Base-by-base conservation (phyloP, 2,797 vertebrate genomes). In the Hapalemur alaotrensis region DNA sequence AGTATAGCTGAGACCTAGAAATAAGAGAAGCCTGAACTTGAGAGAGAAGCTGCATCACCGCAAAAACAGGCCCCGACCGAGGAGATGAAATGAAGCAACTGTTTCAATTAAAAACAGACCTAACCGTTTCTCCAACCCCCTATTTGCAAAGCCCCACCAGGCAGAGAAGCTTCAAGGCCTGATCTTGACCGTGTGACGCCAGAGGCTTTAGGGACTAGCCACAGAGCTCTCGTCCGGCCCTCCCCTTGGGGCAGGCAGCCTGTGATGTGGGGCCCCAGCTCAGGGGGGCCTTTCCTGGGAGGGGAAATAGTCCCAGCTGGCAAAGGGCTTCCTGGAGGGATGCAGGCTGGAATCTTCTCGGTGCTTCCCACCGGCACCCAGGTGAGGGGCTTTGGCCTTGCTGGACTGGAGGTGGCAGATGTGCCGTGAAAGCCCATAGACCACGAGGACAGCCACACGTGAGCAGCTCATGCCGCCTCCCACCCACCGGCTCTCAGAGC, bases 61-160 rank as follows among this genome's bases (percentile, higher is more conserved):
- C 81, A 89, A 83, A 95, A 59, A 41, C 13, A 63, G 63, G 50
- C 63, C 76, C 41, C 25, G 35, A 96, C 69, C 46, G 32, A 92
- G n/a, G 46, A 52, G 91, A 86, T 41, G 90, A 95, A 79, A 86
- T 90, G 63, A 79, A 92, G 48, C 48, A 81, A 94, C 8, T 38
- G 18, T 46, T 95, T 95, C 63, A 35, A 93, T 80, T 83, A 85
- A 76, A 93, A 96, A 30, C 90, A 96, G 78, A 83, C 41, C 76
- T 12, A 2, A 3, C 10, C 30, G 14, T 91, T 78, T 88, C 92
- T 90, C 78, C 43, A 95, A 83, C 59, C 46, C n/a, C n/a, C 18
- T 91, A 41, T 86, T 91, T 85, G 48, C 69, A 65, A 91, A 93
- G 54, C 50, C 43, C 67, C 7, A 69, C 2, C 4, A 67, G 50